These are phyloP conservation scores for Lissocephala sabroskyi DNA, from an alignment of 2,888 invertebrate species.

Conservation along the genomic window DNA sequence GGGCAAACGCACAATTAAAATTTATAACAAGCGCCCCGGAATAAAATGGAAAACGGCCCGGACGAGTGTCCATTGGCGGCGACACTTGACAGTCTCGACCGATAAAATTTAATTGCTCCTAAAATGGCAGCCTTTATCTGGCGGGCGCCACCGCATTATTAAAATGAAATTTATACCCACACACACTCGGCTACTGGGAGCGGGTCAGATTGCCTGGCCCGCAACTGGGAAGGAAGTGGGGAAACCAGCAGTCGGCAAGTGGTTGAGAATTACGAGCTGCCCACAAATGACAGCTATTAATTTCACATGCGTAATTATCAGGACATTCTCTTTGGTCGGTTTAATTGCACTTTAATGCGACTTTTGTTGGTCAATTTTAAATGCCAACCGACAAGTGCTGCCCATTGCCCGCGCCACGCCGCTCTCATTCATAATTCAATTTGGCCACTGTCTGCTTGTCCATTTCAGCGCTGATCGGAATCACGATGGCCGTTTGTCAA, in stretches of 20 bases:
- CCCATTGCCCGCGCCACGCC: too few species aligned
- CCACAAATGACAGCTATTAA: constrained; percentile 51
- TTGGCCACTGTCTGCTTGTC: not conserved
- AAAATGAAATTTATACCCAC: constrained; percentile 45
- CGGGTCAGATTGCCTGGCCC: too few species aligned
- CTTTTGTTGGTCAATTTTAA: constrained; percentile 1
- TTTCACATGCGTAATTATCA: constrained; percentile 52
- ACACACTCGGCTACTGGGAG: too few species aligned
- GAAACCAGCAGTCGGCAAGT: not conserved
- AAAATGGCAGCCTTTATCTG: constrained; percentile 18
- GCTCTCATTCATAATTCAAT: not conserved
- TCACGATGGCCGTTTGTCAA: constrained; percentile 75
- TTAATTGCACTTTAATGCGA: constrained; percentile 44
- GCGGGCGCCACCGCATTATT: constrained; percentile 40
- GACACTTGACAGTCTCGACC: constrained; percentile 33
- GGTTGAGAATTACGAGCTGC: not conserved
- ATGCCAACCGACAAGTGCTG: not conserved
- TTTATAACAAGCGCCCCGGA: constrained; percentile 42
- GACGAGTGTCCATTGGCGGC: not conserved
- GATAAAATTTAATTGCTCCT: constrained; percentile 50
- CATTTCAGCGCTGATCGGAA: constrained; percentile 77
- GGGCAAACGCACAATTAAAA: constrained; percentile 40
- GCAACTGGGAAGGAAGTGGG: too few species aligned
- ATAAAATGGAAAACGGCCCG: not conserved
- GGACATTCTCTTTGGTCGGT: constrained; percentile 40